phyloP scores from a whole-genome alignment of 2,888 invertebrate species.

The Dynastes hyllus region DNA sequence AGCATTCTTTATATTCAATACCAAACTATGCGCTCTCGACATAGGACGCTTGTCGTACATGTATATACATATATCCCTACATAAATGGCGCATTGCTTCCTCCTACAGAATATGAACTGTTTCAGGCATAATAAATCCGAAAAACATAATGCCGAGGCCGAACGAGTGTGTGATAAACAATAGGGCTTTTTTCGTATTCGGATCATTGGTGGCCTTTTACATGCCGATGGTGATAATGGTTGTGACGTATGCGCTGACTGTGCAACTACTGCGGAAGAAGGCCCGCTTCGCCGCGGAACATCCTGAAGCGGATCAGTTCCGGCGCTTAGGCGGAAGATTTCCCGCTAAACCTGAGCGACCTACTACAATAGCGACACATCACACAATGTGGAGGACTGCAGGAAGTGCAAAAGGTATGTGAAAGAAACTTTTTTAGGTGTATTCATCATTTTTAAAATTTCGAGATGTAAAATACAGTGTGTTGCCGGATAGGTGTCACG shows the following conservation, averaged over 20 bases:
- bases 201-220: constrained; percentile 94
- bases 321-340: constrained; percentile 72
- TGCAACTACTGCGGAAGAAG: constrained; percentile 87
- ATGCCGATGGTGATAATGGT: constrained; percentile 97
- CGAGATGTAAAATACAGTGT: too few species aligned
- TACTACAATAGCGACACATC: constrained; percentile 62
- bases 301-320: constrained; percentile 76
- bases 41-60: not conserved
- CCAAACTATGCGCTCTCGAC: not conserved
- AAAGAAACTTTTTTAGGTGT: constrained; percentile 55
- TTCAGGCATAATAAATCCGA: constrained; percentile 82
- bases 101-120: constrained; percentile 46
- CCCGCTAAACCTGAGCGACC: constrained; percentile 65
- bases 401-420: constrained; percentile 64
- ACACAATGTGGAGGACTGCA: constrained; percentile 68
- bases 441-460: not conserved
- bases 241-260: constrained; percentile 91
- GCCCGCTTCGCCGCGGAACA: constrained; percentile 82
- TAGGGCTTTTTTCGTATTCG: constrained; percentile 90
- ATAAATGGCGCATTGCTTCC: not conserved
- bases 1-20: not conserved
- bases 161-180: constrained; percentile 88
- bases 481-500: too few species aligned
- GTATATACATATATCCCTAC: not conserved
- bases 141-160: constrained; percentile 87